Conservation (phyloP, 1,140 invertebrate genomes). For the Lucilia cuprina region DNA sequence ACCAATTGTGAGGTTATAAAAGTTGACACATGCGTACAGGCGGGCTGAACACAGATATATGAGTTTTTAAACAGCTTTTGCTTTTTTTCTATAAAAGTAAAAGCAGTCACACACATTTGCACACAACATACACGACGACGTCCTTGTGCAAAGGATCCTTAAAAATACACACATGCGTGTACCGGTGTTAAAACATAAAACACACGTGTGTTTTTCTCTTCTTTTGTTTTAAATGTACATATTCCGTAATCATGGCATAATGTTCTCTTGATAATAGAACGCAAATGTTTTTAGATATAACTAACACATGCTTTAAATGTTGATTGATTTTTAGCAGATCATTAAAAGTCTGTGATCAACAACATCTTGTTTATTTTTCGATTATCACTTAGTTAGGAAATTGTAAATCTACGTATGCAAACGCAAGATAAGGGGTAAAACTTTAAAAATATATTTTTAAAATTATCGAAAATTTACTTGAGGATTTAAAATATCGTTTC, state of each 20-base stretch:
- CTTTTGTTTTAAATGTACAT: background rate
- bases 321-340: background rate
- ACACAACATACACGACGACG: background rate
- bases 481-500: too few relatives aligned
- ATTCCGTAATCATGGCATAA: background rate
- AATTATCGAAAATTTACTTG: too few relatives aligned
- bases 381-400: too few relatives aligned
- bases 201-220: conserved; percentile 16
- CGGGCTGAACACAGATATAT: background rate
- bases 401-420: too few relatives aligned
- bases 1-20: conserved; percentile 14
- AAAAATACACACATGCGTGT: background rate
- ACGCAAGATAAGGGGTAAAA: too few relatives aligned
- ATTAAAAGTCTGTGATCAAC: background rate
- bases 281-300: background rate
- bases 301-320: background rate
- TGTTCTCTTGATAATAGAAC: background rate
- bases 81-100: background rate
- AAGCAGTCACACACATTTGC: conserved; percentile 1
- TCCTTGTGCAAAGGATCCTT: background rate
- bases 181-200: background rate
- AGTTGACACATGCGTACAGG: conserved; percentile 30
- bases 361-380: too few relatives aligned
- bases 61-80: background rate
- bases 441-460: too few relatives aligned